phyloP scores from a whole-genome alignment of 1,140 invertebrate species.

The Anadara kagoshimensis region DNA sequence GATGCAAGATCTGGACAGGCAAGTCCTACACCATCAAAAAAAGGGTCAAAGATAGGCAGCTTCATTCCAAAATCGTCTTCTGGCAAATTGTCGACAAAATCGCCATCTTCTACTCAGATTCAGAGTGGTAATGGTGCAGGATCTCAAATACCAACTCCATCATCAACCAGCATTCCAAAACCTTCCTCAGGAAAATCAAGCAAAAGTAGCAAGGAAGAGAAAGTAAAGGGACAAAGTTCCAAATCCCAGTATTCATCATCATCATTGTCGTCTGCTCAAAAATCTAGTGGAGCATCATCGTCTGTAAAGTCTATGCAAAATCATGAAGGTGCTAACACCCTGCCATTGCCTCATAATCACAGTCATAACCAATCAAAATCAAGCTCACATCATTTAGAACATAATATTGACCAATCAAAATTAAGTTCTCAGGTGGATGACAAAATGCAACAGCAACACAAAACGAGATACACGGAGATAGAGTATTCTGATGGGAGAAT shows the following conservation, averaged over 20 bases:
- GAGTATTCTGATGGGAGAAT: slow-evolving; percentile 54
- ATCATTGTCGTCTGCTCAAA: slow-evolving; percentile 41
- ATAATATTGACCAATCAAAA: slow-evolving; percentile 38
- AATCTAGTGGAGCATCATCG: slow-evolving; percentile 39
- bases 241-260: slow-evolving; percentile 24
- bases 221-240: slow-evolving; percentile 48
- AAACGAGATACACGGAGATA: slow-evolving; percentile 53
- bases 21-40: slow-evolving; percentile 16
- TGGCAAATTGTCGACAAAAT: slow-evolving; percentile 47
- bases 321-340: slow-evolving; percentile 37
- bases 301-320: slow-evolving; percentile 47
- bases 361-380: slow-evolving; percentile 10
- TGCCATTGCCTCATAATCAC: slow-evolving; percentile 24
- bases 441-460: slow-evolving; percentile 36
- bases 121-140: slow-evolving; percentile 30
- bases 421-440: slow-evolving; percentile 25
- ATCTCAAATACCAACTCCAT: slow-evolving; percentile 58
- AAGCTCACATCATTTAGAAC: slow-evolving; percentile 12
- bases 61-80: slow-evolving; percentile 55
- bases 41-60: slow-evolving; percentile 63
- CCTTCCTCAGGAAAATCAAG: slow-evolving; percentile 51
- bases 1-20: slow-evolving; percentile 30
- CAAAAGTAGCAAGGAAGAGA: slow-evolving; percentile 48
- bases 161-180: slow-evolving; percentile 61
- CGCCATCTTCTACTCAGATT: slow-evolving; percentile 42